Evolutionary conservation across 1,140 invertebrate species (phyloP), one percentile per base, ranked within the genome.

Genomic region (Trachymyrmex cornetzi): DNA sequence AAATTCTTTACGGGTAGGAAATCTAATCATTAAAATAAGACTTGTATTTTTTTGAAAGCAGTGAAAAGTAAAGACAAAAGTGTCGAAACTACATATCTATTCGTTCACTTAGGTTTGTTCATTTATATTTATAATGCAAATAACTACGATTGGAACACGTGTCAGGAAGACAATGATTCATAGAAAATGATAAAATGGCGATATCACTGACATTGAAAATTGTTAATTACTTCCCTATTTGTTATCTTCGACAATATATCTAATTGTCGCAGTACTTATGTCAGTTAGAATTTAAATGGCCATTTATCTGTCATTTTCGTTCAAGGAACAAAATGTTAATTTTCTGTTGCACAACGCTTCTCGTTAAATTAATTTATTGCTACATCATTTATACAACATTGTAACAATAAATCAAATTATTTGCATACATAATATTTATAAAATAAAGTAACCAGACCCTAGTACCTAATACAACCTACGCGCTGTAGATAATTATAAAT

Each of bases 141-240:
- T 79, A 81, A 77, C 50, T 61, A 48, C 1, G 7, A 38, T 34
- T 22, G 0, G 5, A 14, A 69, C n/a, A 71, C 48, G 5, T 38
- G 12, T 63, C 61, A 27, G 16, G 11, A 79, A 71, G 61, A 85
- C 64, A 53, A 66, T 64, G 57, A 48, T 14, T 87, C 50, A 63
- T 57, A 77, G 14, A 88, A 75, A 63, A 90, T 74, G 59, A 50
- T 71, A 22, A 14, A 44, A 59, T 27, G 44, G 48, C 14, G 22
- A 57, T 55, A 57, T 27, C 16, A 55, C 30, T 88, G 77, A 57
- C 84, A 87, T 85, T 89, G 72, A 64, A 69, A 27, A 64, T 44
- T 24, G 55, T 86, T 19, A 55, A 85, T 67, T 72, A n/a, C 27
- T 89, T 55, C 19, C 53, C 50, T 12, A 30, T 19, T 27, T 84